Base-by-base conservation (phyloP, 2,797 vertebrate species). In the Clarias pachynema region DNA sequence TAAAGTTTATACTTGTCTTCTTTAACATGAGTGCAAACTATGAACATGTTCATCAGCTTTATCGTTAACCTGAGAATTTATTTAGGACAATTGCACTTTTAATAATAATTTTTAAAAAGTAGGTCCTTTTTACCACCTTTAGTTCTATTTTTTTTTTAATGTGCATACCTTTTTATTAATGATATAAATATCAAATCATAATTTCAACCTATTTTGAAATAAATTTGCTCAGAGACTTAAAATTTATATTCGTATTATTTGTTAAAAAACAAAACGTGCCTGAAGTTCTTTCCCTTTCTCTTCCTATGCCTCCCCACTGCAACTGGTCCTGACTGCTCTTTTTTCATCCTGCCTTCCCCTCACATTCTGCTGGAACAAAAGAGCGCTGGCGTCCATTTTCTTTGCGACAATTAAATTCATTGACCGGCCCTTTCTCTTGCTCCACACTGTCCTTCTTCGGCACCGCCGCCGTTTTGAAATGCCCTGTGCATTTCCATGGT, bases 401-500 rank as follows among this genome's bases (percentile, higher is more conserved):
- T 87, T 80, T 78, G 29, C 84, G 72, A 88, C 83, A 88, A 74
- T 89, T 83, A 83, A 87, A 87, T 89, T 90, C 88, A 89, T 82
- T 89, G 91, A 86, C 87, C 82, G 56, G 63, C 83, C 82, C 87
- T 81, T 88, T 85, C 85, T 84, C 72, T 77, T 78, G 59, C 80
- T 78, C 85, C 73, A 31, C 56, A 1, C 68, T 37, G 79, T 70
- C 75, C 84, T 82, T 86, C 82, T 83, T 84, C 91, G 89, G 84
- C 90, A 91, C 92, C 92, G 92, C 91, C 86, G 88, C 91, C 89
- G 73, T 87, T 59, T 88, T 91, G 44, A 49, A 49, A 49, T 49
- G 88, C 88, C 90, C 92, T 87, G 87, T 91, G 87, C 83, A 95
- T 94, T 93, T 91, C 95, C 95, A 96, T 95, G 94, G 93, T 91